phyloP scores from a whole-genome alignment of 2,113 vertebrate species.

The Perognathus longimembris region DNA sequence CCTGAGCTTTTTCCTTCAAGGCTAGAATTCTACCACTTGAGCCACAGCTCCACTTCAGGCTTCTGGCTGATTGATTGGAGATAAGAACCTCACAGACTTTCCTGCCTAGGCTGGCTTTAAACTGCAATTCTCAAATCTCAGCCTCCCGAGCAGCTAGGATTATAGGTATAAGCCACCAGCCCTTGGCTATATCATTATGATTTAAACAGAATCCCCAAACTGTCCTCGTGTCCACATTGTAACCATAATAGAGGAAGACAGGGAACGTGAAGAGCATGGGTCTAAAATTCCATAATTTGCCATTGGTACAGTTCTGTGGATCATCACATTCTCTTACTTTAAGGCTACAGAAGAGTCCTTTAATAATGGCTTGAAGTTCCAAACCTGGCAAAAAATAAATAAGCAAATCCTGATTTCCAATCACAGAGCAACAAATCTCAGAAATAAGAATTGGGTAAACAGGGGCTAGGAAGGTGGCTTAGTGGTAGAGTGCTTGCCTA shows the following conservation, averaged over 20 bases:
- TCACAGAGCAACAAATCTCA: background rate
- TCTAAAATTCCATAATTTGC: background rate
- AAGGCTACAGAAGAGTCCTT: background rate
- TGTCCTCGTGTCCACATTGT: background rate
- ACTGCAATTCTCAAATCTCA: too few relatives aligned
- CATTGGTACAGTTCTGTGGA: background rate
- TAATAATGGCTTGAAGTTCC: background rate
- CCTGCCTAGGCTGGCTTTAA: too few relatives aligned
- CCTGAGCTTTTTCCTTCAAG: too few relatives aligned
- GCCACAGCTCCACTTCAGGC: too few relatives aligned
- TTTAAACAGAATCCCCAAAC: background rate
- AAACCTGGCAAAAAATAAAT: background rate
- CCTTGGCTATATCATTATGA: too few relatives aligned
- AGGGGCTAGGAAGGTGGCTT: too few relatives aligned
- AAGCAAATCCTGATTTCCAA: background rate
- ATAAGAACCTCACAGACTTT: too few relatives aligned
- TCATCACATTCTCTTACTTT: background rate
- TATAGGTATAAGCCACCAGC: too few relatives aligned
- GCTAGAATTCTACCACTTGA: too few relatives aligned
- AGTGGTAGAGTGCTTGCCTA: too few relatives aligned
- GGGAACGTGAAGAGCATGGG: background rate
- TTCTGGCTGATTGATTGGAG: too few relatives aligned
- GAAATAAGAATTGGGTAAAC: slow-evolving; percentile 2
- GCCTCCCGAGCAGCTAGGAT: too few relatives aligned
- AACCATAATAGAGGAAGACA: background rate